These are phyloP conservation scores for Pristionchus arcanus DNA, from an alignment of 2,888 invertebrate species.

Conservation along the genomic window DNA sequence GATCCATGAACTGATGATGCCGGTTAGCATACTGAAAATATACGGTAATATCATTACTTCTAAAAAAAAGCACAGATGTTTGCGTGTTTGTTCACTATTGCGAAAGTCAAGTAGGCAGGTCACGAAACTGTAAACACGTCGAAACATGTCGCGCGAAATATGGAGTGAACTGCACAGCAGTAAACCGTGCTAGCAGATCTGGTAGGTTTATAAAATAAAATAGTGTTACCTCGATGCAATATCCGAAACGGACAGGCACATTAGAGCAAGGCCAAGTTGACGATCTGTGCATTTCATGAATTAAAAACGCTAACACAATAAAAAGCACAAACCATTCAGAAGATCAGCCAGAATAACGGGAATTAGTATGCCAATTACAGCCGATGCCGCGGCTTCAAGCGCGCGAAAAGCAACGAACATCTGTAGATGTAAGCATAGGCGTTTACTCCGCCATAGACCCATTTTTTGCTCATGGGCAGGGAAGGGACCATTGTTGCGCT, in stretches of 20 bases:
- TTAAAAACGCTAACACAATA: neutral
- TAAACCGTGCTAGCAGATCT: too few relatives aligned
- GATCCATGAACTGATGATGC: neutral
- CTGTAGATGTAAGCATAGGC: neutral
- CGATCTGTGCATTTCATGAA: neutral
- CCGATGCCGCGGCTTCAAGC: neutral
- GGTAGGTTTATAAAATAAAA: too few relatives aligned
- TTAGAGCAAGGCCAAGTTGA: neutral
- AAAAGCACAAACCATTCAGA: neutral
- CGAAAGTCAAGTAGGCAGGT: too few relatives aligned
- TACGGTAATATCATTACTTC: too few relatives aligned
- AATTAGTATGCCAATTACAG: neutral
- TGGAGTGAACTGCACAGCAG: too few relatives aligned
- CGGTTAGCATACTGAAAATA: neutral
- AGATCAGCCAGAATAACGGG: neutral
- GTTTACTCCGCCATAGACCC: too few relatives aligned
- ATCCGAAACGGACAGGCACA: neutral
- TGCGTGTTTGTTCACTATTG: too few relatives aligned
- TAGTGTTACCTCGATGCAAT: neutral
- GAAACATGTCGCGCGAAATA: too few relatives aligned
- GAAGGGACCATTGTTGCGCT: too few relatives aligned
- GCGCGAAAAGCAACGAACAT: neutral
- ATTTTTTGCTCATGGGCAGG: too few relatives aligned
- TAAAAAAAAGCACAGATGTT: too few relatives aligned
- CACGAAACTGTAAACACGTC: too few relatives aligned